Percentiles rank a stretch among this genome's conserved stretches.
Evolutionary conservation across 2,113 vertebrate species (phyloP).

Genomic region (Myxocyprinus asiaticus): DNA sequence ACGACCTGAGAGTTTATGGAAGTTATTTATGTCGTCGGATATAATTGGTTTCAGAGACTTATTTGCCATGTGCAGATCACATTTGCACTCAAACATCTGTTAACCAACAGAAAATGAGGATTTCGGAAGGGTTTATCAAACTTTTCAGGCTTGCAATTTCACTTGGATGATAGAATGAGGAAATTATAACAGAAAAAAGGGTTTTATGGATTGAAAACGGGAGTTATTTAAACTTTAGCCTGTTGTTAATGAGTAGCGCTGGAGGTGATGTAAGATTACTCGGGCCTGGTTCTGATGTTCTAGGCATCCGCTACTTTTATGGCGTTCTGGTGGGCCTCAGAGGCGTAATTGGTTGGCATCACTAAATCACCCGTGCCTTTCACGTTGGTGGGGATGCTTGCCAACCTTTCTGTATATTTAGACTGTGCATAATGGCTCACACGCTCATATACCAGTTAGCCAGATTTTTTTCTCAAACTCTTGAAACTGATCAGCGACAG

Average conservation of each 20-base stretch:
- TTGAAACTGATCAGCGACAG: neutral
- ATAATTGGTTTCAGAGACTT: constrained; percentile 54
- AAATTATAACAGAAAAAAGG: constrained; percentile 39
- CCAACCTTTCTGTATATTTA: constrained; percentile 67
- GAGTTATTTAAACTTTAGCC: constrained; percentile 24
- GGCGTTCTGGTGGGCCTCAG: constrained; percentile 64
- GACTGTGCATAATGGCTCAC: constrained; percentile 71
- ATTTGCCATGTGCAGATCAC: constrained; percentile 57
- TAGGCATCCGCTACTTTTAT: constrained; percentile 62
- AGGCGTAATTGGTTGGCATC: constrained; percentile 18
- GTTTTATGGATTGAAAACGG: constrained; percentile 38
- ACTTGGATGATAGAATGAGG: constrained; percentile 23
- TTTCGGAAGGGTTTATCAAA: constrained; percentile 48
- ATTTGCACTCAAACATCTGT: constrained; percentile 56
- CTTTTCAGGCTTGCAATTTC: constrained; percentile 35
- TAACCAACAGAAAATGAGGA: constrained; percentile 33
- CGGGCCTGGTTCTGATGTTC: constrained; percentile 38
- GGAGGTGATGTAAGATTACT: constrained; percentile 37
- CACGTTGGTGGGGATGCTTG: constrained; percentile 34
- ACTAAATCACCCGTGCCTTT: constrained; percentile 41
- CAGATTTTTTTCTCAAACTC: neutral
- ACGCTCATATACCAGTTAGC: neutral
- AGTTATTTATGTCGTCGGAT: constrained; percentile 54
- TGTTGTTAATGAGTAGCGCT: constrained; percentile 39
- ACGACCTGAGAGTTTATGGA: constrained; percentile 53